These are phyloP conservation scores for Periophthalmus magnuspinnatus DNA, from an alignment of 2,797 vertebrate species.

Conservation along the genomic window DNA sequence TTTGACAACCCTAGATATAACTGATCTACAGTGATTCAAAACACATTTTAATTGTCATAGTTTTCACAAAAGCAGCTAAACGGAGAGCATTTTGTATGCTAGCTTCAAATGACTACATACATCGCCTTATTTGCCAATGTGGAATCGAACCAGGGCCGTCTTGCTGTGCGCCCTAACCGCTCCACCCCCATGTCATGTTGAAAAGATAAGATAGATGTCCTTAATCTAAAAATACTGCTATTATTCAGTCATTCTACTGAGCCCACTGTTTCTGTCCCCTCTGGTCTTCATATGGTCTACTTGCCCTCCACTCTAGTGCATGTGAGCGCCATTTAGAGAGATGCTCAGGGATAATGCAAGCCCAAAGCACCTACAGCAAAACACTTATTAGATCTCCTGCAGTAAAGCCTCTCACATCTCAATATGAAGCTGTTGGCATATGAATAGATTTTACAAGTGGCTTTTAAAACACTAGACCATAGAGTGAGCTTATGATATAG, in stretches of 20 bases:
- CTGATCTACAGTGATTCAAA: no score
- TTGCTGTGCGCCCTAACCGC: neutral
- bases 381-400: slow-evolving; percentile 44
- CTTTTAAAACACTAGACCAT: neutral
- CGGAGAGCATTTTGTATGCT: no score
- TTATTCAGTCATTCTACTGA: neutral
- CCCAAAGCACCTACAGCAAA: slow-evolving; percentile 44
- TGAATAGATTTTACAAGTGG: slow-evolving; percentile 5
- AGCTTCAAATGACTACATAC: no score
- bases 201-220: no score
- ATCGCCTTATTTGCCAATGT: no score
- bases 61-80: no score
- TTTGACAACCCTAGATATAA: no score
- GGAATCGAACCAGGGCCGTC: no score
- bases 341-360: slow-evolving; percentile 30
- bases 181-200: neutral
- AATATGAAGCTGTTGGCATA: slow-evolving; percentile 13
- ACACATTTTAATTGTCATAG: no score
- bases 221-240: no score
- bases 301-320: no score
- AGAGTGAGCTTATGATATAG: neutral
- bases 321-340: neutral
- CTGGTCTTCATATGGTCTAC: neutral
- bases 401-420: slow-evolving; percentile 14
- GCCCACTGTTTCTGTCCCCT: slow-evolving; percentile 11